A percentile compares a stretch with the other conserved stretches of the same genome.
These are phyloP conservation scores for Aphaenogaster ashmeadi DNA, from an alignment of 1,140 invertebrate species.

Conservation along the genomic window DNA sequence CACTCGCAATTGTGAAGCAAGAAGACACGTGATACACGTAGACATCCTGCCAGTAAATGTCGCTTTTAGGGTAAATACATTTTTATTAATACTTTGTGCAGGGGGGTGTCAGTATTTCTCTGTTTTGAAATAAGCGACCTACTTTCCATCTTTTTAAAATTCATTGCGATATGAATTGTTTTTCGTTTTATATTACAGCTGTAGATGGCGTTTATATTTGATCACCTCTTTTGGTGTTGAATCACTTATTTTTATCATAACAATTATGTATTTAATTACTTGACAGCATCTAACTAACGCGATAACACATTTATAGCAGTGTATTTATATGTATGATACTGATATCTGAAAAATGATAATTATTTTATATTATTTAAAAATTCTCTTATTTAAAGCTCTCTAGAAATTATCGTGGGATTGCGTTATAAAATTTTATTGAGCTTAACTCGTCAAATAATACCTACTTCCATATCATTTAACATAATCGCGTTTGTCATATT, in stretches of 20 bases:
- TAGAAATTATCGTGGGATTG: background rate
- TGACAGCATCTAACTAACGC: background rate
- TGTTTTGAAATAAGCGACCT: background rate
- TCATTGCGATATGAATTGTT: background rate
- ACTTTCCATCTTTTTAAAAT: background rate
- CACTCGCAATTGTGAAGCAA: conserved; percentile 3
- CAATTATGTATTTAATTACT: background rate
- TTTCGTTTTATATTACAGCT: background rate
- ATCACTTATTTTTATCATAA: background rate
- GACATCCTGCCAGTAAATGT: background rate
- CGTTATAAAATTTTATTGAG: conserved; percentile 12
- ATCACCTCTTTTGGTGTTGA: background rate
- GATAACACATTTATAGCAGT: background rate
- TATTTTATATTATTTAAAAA: background rate
- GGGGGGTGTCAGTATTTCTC: background rate
- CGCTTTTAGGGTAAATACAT: background rate
- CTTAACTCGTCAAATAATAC: background rate
- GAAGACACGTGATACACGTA: conserved; percentile 3
- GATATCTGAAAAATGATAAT: background rate
- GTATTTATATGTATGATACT: background rate
- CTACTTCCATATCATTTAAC: conserved; percentile 3
- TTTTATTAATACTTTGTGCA: background rate
- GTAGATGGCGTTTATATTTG: background rate
- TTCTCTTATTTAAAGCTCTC: background rate
- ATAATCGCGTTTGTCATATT: conserved; percentile 11